Conservation (phyloP, 2,113 vertebrate genomes). For the Agelaius tricolor region DNA sequence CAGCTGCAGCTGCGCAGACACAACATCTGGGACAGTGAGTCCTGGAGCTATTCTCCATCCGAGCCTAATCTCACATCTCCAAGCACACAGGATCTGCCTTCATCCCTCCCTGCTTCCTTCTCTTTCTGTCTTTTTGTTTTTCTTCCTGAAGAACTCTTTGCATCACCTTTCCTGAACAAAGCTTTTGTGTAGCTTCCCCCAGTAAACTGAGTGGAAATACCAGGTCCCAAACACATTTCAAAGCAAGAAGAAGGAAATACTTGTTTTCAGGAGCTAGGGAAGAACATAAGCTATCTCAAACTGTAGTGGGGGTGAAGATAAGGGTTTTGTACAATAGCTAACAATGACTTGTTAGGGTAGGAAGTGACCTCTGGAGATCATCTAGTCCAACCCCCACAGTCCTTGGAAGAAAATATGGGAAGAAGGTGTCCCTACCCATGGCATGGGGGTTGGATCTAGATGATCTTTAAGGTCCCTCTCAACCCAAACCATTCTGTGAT, state of each 20-base stretch:
- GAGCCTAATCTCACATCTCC: background rate
- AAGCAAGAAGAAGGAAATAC: background rate
- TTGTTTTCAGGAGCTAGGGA: background rate
- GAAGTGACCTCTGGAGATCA: background rate
- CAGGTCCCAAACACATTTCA: background rate
- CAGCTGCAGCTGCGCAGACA: background rate
- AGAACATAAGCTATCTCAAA: background rate
- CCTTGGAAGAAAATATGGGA: background rate
- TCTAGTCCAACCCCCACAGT: background rate
- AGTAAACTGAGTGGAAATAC: background rate
- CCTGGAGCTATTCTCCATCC: background rate
- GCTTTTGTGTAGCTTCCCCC: background rate
- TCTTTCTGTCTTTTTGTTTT: background rate
- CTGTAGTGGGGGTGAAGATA: background rate
- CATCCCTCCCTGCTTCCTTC: background rate
- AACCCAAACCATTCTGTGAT: background rate
- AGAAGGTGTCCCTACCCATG: background rate
- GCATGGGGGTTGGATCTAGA: background rate
- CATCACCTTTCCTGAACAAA: background rate
- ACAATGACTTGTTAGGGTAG: background rate
- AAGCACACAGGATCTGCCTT: background rate
- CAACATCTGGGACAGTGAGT: background rate
- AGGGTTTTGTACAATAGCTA: background rate
- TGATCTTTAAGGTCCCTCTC: background rate
- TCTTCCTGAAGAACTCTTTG: background rate